Evolutionary conservation across 2,888 invertebrate genomes (phyloP).

Genomic region (Allygus modestus): DNA sequence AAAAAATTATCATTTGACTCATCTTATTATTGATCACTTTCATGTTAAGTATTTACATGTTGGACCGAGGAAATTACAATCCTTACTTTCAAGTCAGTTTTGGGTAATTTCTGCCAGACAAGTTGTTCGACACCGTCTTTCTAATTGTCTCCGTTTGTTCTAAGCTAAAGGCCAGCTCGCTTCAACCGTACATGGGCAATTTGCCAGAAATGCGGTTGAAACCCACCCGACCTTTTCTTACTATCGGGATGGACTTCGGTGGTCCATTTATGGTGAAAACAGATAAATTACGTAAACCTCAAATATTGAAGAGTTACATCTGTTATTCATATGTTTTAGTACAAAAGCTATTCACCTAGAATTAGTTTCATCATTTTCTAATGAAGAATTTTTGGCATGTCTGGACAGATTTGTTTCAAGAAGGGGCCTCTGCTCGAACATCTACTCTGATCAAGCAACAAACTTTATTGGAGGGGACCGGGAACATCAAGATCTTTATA

Average conservation of each 20-base stretch:
- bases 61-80: slow-evolving; percentile 55
- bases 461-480: slow-evolving; percentile 72
- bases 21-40: slow-evolving; percentile 60
- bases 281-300: not conserved
- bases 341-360: slow-evolving; percentile 72
- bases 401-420: slow-evolving; percentile 71
- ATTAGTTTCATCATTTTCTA: slow-evolving; percentile 70
- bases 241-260: slow-evolving; percentile 61
- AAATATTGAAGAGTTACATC: slow-evolving; percentile 66
- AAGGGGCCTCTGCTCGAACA: slow-evolving; percentile 69
- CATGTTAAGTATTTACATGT: slow-evolving; percentile 61
- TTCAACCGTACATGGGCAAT: slow-evolving; percentile 61
- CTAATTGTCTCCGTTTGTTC: slow-evolving; percentile 36
- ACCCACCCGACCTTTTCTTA: slow-evolving; percentile 32
- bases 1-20: slow-evolving; percentile 55
- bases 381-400: slow-evolving; percentile 71
- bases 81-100: slow-evolving; percentile 32
- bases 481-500: slow-evolving; percentile 42
- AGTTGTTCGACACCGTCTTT: not conserved
- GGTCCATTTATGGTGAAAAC: slow-evolving; percentile 53
- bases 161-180: not conserved
- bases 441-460: slow-evolving; percentile 72
- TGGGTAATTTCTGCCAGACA: slow-evolving; percentile 54
- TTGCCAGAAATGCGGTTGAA: slow-evolving; percentile 33
- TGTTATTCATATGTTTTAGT: slow-evolving; percentile 70